These are phyloP conservation scores for Alectoris magna DNA, from an alignment of 2,797 vertebrate species.

Conservation along the genomic window DNA sequence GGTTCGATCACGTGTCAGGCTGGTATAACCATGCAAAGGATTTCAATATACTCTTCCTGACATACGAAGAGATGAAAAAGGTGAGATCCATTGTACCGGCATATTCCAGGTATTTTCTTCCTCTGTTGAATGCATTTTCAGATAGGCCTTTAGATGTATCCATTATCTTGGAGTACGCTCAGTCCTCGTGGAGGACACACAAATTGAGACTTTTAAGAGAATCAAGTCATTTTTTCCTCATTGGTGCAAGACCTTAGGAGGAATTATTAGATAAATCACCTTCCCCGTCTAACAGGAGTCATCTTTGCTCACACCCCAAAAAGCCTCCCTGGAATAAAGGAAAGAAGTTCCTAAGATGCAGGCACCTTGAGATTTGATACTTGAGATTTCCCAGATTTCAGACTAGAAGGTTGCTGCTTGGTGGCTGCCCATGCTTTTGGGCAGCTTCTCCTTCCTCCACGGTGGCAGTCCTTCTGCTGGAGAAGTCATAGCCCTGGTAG, in stretches of 20 bases:
- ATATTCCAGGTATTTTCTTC: background rate
- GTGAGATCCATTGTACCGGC: slow-evolving; percentile 37
- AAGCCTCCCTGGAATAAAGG: background rate
- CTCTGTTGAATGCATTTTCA: background rate
- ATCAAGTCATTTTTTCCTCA: no score
- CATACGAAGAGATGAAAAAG: slow-evolving; percentile 81
- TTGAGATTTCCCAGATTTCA: background rate
- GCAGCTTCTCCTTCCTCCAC: rapidly evolving
- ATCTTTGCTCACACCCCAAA: background rate
- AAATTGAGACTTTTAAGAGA: no score
- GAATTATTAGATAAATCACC: background rate
- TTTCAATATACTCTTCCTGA: slow-evolving; percentile 80
- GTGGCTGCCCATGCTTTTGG: background rate
- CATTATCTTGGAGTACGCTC: background rate
- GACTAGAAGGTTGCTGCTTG: background rate
- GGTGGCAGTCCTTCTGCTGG: background rate
- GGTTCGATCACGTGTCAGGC: slow-evolving; percentile 79
- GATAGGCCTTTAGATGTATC: background rate
- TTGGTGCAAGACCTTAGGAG: background rate
- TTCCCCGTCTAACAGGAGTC: background rate
- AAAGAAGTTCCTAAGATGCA: background rate
- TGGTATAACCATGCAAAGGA: slow-evolving; percentile 77
- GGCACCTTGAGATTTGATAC: no score
- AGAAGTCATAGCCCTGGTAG: no score
- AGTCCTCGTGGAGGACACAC: no score